Percentiles rank a stretch among this genome's conserved stretches.
These are phyloP conservation scores for Dyspetes luteomarginatus DNA, from an alignment of 2,888 invertebrate species.

Conservation along the genomic window DNA sequence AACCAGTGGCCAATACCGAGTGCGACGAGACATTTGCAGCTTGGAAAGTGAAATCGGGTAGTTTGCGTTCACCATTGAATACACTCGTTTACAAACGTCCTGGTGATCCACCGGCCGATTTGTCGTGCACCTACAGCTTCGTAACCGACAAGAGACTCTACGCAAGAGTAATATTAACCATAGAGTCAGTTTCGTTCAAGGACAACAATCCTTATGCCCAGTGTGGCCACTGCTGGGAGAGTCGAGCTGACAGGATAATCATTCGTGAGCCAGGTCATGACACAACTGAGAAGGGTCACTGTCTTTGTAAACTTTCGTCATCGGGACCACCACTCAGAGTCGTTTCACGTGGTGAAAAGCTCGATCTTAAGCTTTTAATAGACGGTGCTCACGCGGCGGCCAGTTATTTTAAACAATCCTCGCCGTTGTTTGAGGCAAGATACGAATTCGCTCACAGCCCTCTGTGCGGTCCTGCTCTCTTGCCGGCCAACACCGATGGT, in stretches of 20 bases:
- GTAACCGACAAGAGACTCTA: constrained; percentile 92
- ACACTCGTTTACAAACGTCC: constrained; percentile 93
- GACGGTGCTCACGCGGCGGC: constrained; percentile 94
- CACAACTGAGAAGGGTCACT: constrained; percentile 89
- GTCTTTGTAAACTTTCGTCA: constrained; percentile 87
- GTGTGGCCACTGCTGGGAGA: constrained; percentile 92
- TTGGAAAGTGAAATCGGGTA: constrained; percentile 91
- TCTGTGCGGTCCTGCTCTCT: constrained; percentile 92
- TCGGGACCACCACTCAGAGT: constrained; percentile 87
- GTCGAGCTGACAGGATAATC: constrained; percentile 92
- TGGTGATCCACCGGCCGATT: constrained; percentile 88
- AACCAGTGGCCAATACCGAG: constrained; percentile 89
- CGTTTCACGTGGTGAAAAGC: constrained; percentile 91
- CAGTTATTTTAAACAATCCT: constrained; percentile 94
- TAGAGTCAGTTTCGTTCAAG: constrained; percentile 92
- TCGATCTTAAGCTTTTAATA: constrained; percentile 92
- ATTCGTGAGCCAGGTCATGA: constrained; percentile 90
- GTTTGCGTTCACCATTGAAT: constrained; percentile 92
- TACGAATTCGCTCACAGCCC: constrained; percentile 96
- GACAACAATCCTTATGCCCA: constrained; percentile 85
- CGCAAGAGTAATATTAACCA: constrained; percentile 91
- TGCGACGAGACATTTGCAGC: constrained; percentile 95
- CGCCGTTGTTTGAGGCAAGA: constrained; percentile 92
- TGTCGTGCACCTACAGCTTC: constrained; percentile 93
- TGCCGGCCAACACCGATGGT: constrained; percentile 92